phyloP scores from a whole-genome alignment of 2,797 vertebrate genomes.

The Diceros bicornis region DNA sequence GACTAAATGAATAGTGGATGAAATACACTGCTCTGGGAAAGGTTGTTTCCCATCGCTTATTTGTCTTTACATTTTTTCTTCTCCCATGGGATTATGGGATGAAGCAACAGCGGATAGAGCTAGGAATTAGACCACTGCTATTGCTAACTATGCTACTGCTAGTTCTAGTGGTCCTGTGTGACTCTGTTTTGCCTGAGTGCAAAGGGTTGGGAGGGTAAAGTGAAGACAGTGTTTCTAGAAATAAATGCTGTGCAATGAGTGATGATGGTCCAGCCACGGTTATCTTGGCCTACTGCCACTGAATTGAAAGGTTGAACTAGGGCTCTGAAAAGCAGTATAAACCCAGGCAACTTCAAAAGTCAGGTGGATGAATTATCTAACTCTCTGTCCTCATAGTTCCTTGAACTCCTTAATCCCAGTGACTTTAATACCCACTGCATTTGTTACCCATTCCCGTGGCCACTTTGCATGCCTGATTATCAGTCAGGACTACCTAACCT shows the following conservation, averaged over 20 bases:
- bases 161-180: not conserved
- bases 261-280: not conserved
- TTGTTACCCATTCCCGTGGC: not conserved
- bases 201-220: not conserved
- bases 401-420: not conserved
- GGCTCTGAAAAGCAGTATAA: not conserved
- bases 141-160: not conserved
- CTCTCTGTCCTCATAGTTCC: not conserved
- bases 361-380: not conserved
- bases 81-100: not conserved
- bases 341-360: not conserved
- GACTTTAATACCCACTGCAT: not conserved
- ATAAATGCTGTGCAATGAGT: not conserved
- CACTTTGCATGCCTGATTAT: not conserved
- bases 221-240: not conserved
- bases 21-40: not conserved
- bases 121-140: not conserved
- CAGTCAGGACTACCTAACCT: not conserved
- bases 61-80: not conserved
- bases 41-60: not conserved
- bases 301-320: not conserved
- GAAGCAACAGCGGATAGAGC: not conserved
- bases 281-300: not conserved
- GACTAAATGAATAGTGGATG: not conserved
- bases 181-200: not conserved